Conservation (phyloP, 2,797 vertebrate genomes). For the Hydrocynus forskahlii region DNA sequence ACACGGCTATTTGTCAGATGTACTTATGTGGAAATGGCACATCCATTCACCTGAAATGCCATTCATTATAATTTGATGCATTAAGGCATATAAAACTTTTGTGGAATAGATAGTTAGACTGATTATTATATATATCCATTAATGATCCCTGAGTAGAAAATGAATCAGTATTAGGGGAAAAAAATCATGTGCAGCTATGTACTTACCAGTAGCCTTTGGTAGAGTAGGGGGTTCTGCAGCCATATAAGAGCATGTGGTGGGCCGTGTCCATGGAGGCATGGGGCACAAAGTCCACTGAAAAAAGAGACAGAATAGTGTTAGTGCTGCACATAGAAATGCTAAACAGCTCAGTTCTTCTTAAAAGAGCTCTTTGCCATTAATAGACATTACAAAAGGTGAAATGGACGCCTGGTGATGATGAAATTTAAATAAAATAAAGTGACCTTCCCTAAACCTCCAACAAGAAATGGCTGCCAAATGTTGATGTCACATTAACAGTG, state of each 20-base stretch:
- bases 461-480: neutral
- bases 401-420: neutral
- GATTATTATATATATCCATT: neutral
- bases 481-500: neutral
- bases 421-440: neutral
- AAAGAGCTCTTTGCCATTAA: neutral
- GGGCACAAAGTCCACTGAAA: slow-evolving; percentile 94
- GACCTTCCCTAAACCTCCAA: neutral
- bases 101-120: neutral
- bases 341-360: too few relatives aligned
- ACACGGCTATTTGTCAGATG: slow-evolving; percentile 23
- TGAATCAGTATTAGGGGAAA: neutral
- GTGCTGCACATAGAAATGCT: neutral
- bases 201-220: slow-evolving; percentile 89
- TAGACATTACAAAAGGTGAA: neutral
- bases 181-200: neutral
- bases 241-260: slow-evolving; percentile 96
- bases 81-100: neutral
- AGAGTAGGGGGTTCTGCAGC: slow-evolving; percentile 88
- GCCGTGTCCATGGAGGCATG: slow-evolving; percentile 94
- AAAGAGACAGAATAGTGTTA: slow-evolving; percentile 52
- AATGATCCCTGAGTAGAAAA: neutral
- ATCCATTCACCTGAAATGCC: neutral
- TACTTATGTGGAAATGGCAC: slow-evolving; percentile 8
- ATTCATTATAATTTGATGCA: neutral